Evolutionary conservation across 2,113 vertebrate genomes (phyloP).

Genomic region (Lipophrys pholis): DNA sequence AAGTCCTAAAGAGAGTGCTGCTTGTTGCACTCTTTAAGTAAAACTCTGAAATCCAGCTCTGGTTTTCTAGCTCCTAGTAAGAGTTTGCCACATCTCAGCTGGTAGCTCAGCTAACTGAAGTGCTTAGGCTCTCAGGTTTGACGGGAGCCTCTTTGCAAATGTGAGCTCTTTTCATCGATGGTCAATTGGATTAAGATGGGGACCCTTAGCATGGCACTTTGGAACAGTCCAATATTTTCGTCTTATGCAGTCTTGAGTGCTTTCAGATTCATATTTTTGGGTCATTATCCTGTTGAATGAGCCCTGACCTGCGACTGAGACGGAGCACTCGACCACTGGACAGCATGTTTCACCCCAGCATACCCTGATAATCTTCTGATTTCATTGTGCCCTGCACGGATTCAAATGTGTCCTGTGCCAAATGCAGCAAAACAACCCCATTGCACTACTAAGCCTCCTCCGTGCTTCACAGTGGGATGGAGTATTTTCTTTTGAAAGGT

Average conservation of each 20-base stretch:
- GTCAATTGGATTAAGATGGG: conserved; percentile 3
- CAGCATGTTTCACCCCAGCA: conserved; percentile 7
- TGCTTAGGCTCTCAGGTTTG: background rate
- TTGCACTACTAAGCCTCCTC: background rate
- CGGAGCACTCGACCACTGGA: background rate
- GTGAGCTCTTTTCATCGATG: conserved; percentile 12
- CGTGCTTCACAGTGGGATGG: background rate
- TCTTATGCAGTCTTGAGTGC: background rate
- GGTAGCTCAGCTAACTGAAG: background rate
- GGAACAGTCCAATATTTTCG: background rate
- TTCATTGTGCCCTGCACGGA: conserved; percentile 10
- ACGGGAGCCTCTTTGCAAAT: background rate
- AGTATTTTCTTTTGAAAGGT: background rate
- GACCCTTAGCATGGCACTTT: background rate
- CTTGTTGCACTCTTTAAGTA: no score
- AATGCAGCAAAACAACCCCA: background rate
- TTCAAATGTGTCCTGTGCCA: conserved; percentile 2
- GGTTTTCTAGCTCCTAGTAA: no score
- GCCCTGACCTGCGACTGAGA: background rate
- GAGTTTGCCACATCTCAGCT: background rate
- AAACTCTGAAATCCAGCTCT: no score
- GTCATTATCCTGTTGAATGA: background rate
- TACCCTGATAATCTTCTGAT: conserved; percentile 23
- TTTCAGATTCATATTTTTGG: conserved; percentile 5
- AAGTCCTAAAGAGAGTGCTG: no score